Evolutionary conservation across 2,888 invertebrate genomes (phyloP), one percentile per base, ranked within the genome.

Genomic region (Apodemia mormo): DNA sequence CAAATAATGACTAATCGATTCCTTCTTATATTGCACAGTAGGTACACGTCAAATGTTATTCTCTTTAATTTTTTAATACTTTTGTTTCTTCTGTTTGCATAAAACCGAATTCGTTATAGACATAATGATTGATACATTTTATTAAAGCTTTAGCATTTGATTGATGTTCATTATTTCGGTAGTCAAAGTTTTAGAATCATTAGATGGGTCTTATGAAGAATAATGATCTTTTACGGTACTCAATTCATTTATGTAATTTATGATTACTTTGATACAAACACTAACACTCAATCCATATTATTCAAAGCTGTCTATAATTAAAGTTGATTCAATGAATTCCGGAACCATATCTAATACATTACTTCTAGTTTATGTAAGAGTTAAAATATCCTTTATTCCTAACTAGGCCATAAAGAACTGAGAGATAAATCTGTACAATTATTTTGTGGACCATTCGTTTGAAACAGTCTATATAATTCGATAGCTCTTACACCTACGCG

Each of bases 1-100:
- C 93, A 93, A 92, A 93, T 92, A 93, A 92, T 93, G 93, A 93
- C 93, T 92, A 93, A 93, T 93, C 92, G 93, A 88, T 89, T 92
- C 85, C 87, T 82, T 85, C 49, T 49, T 49, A 91, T 90, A 93
- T 93, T 92, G 92, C 92, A 93, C 93, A 92, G 93, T 92, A 93
- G 93, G 92, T 92, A 90, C 90, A 93, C 92, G 91, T 92, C 92
- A 92, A 91, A 91, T 83, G 87, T 85, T 90, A 89, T 92, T 89
- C 89, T 86, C 86, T 86, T 91, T 89, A 90, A 90, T 90, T 91
- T 90, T 90, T 87, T 85, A 84, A 76, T 87, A 61, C 30, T 82
- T 49, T 86, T 83, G 79, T 85, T 89, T 87, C 82, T 85, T 85
- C 83, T 88, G 85, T 90, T 91, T 92, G 89, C 90, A 91, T 90